Evolutionary conservation across 2,113 vertebrate genomes (phyloP), one percentile per base, ranked within the genome.

Genomic region (Megaleporinus macrocephalus): DNA sequence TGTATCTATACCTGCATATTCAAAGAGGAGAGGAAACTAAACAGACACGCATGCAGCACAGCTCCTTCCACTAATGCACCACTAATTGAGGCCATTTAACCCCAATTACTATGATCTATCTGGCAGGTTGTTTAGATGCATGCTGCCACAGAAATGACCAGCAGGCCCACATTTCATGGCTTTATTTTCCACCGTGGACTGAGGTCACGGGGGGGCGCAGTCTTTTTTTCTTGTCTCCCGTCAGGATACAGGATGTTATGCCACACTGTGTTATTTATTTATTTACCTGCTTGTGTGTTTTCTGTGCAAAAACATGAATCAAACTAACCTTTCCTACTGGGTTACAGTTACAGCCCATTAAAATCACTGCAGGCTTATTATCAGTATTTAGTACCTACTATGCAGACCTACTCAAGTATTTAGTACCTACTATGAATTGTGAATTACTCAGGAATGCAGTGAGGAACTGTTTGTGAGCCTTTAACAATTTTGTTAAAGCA

Each of bases 1-100:
- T 11, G 10, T 44, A 44, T 44, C 41, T 79, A 53, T 55, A 78
- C 51, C 73, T 57, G 49, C 47, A 76, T 70, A 47, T 68, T 68
- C 10, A 49, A 33, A 75, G 72, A 68, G 13, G 3, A 78, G 12
- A 69, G 53, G 41, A 77, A 33, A 81, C 24, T 57, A 18, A 83
- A 36, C 36, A 47, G 74, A 70, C 47, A 15, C 18, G 18, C 20
- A 26, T n/a, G 44, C 29, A 57, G 27, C 59, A 36, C 15, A n/a
- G 44, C 71, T 71, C 44, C 65, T 69, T 69, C 41, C 65, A 69
- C 29, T 78, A 83, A 75, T 74, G 73, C 10, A 49, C 24, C 70
- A 63, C 59, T 85, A 73, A 83, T 85, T 79, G 78, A 84, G 74
- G 61, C 63, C 78, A 79, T 86, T 85, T 86, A 87, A 86, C 86